A percentile compares a stretch with the other conserved stretches of the same genome.
These are phyloP conservation scores for Corbicula japonica DNA, from an alignment of 2,888 invertebrate genomes.

Conservation along the genomic window DNA sequence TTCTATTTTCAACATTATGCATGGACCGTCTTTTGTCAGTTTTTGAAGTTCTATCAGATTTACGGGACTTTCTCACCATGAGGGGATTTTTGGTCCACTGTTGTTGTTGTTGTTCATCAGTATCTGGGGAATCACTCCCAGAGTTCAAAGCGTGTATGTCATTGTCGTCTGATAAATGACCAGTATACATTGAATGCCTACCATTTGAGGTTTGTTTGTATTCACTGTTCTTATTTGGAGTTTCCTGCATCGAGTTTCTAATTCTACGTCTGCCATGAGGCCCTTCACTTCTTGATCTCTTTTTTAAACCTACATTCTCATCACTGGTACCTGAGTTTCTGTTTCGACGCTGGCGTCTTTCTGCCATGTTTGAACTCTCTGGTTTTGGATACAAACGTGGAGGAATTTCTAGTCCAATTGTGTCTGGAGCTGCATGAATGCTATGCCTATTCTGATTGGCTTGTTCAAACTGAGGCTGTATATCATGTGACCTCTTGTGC, in stretches of 20 bases:
- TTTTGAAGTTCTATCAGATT: slow-evolving; percentile 68
- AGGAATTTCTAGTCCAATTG: slow-evolving; percentile 24
- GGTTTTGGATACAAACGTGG: slow-evolving; percentile 57
- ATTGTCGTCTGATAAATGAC: slow-evolving; percentile 72
- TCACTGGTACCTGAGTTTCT: slow-evolving; percentile 14
- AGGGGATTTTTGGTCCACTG: slow-evolving; percentile 81
- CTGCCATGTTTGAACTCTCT: slow-evolving; percentile 71
- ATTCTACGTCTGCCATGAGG: slow-evolving; percentile 70
- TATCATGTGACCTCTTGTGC: slow-evolving; percentile 35
- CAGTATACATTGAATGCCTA: slow-evolving; percentile 70
- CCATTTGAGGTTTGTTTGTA: slow-evolving; percentile 47
- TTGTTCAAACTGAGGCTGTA: slow-evolving; percentile 16
- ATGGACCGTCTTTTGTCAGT: slow-evolving; percentile 72
- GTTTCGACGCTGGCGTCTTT: slow-evolving; percentile 68
- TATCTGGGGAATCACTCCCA: slow-evolving; percentile 75
- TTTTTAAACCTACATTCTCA: slow-evolving; percentile 63
- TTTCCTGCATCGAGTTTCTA: slow-evolving; percentile 71
- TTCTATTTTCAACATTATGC: slow-evolving; percentile 59
- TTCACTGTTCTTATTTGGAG: slow-evolving; percentile 48
- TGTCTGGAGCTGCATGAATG: neutral
- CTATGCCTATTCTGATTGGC: slow-evolving; percentile 17
- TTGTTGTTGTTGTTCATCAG: slow-evolving; percentile 72
- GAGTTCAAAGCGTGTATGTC: slow-evolving; percentile 60
- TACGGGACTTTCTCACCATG: slow-evolving; percentile 72
- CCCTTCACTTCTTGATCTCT: slow-evolving; percentile 80